Conservation (phyloP, 1,140 invertebrate genomes). For the Drosophila mojavensis region DNA sequence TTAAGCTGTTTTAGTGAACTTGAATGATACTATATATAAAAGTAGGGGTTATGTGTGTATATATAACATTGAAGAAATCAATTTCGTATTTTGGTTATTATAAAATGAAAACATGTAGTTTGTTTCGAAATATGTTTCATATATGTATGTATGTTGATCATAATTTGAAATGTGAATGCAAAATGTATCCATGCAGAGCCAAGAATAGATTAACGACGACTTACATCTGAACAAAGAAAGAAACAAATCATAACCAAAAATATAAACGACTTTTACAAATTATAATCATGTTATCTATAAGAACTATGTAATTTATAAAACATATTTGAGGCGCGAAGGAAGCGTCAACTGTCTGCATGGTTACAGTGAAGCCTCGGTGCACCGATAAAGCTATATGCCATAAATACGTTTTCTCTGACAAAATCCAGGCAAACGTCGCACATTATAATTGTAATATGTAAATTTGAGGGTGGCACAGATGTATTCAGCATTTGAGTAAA, state of each 20-base stretch:
- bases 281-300: too few relatives aligned
- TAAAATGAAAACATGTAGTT: too few relatives aligned
- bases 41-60: neutral
- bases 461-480: neutral
- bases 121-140: too few relatives aligned
- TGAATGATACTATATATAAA: neutral
- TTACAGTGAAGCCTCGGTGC: neutral
- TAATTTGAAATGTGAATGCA: neutral
- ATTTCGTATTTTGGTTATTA: too few relatives aligned
- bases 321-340: too few relatives aligned
- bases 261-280: too few relatives aligned
- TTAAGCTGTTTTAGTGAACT: neutral
- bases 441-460: neutral
- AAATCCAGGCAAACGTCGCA: neutral
- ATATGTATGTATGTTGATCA: constrained; percentile 2
- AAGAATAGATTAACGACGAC: too few relatives aligned
- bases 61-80: neutral
- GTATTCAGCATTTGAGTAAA: too few relatives aligned
- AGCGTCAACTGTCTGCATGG: constrained; percentile 5
- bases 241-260: too few relatives aligned
- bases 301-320: too few relatives aligned
- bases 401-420: neutral
- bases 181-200: constrained; percentile 5
- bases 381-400: neutral
- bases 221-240: too few relatives aligned